phyloP scores from a whole-genome alignment of 2,888 invertebrate genomes.

The Lucinisca nassula region DNA sequence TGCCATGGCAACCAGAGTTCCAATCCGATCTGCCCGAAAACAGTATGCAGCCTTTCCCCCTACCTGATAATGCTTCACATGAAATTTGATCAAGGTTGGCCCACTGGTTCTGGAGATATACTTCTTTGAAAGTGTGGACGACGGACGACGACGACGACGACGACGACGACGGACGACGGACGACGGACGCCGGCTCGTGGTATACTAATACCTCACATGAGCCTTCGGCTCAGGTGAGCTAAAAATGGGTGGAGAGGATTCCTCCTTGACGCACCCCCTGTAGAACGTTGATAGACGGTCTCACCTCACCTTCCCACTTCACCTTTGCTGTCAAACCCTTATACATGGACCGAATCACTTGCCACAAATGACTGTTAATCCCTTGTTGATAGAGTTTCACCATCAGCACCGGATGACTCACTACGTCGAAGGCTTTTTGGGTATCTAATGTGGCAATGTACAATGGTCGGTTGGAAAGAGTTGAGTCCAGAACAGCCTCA shows the following conservation, averaged over 20 bases:
- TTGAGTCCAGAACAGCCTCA: background rate
- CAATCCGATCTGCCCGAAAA: too few relatives aligned
- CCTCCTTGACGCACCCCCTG: constrained; percentile 32
- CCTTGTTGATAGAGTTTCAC: constrained; percentile 13
- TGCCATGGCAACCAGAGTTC: too few relatives aligned
- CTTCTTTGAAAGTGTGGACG: too few relatives aligned
- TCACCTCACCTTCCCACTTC: constrained; percentile 17
- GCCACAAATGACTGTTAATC: constrained; percentile 2
- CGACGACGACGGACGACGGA: too few relatives aligned
- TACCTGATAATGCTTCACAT: too few relatives aligned
- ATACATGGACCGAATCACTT: constrained; percentile 2
- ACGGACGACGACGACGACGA: too few relatives aligned
- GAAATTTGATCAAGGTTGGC: too few relatives aligned
- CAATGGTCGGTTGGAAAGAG: background rate
- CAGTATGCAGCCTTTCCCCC: too few relatives aligned
- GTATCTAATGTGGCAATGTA: constrained; percentile 19
- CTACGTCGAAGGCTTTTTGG: constrained; percentile 30
- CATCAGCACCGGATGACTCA: constrained; percentile 12
- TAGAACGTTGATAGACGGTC: background rate
- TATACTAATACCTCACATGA: too few relatives aligned
- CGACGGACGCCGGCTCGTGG: too few relatives aligned
- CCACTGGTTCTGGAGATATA: too few relatives aligned
- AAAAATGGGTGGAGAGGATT: constrained; percentile 17
- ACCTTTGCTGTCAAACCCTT: constrained; percentile 16
- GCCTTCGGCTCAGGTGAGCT: too few relatives aligned